phyloP scores from a whole-genome alignment of 2,797 vertebrate genomes.

The Decapterus maruadsi region DNA sequence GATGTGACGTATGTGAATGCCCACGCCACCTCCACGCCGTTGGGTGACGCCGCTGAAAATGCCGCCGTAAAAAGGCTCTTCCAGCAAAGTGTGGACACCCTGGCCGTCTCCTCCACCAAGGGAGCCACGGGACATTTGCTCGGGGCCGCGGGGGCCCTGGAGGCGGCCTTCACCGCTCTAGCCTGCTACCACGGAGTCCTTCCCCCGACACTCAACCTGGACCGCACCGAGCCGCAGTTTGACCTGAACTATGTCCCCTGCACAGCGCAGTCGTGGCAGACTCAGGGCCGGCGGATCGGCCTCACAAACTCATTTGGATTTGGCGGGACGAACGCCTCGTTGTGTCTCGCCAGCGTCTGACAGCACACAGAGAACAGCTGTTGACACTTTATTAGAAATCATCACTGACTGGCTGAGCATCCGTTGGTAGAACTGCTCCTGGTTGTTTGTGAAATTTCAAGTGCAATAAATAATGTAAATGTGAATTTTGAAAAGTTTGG shows the following conservation, averaged over 20 bases:
- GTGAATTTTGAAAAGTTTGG: not conserved
- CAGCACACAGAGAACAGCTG: not conserved
- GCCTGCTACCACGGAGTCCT: constrained; percentile 91
- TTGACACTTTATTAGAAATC: not conserved
- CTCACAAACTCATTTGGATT: constrained; percentile 98
- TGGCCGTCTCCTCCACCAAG: constrained; percentile 95
- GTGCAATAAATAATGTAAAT: not conserved
- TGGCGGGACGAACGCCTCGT: constrained; percentile 94
- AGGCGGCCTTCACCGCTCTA: constrained; percentile 93
- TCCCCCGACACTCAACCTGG: constrained; percentile 95
- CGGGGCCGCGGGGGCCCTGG: constrained; percentile 94
- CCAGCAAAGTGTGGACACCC: constrained; percentile 68
- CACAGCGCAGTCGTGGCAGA: constrained; percentile 89
- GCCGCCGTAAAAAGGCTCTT: constrained; percentile 94
- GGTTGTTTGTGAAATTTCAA: not conserved
- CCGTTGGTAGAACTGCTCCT: not conserved
- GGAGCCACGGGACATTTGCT: constrained; percentile 96
- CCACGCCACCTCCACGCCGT: constrained; percentile 95
- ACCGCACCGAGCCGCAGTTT: constrained; percentile 92
- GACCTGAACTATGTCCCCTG: constrained; percentile 94
- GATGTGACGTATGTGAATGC: constrained; percentile 94
- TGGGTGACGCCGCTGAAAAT: constrained; percentile 97
- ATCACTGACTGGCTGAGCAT: not conserved
- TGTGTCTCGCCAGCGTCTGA: constrained; percentile 89
- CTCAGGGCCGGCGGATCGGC: constrained; percentile 83